Conservation (phyloP, 2,888 invertebrate species). For the Zygogramma bicolorata region DNA sequence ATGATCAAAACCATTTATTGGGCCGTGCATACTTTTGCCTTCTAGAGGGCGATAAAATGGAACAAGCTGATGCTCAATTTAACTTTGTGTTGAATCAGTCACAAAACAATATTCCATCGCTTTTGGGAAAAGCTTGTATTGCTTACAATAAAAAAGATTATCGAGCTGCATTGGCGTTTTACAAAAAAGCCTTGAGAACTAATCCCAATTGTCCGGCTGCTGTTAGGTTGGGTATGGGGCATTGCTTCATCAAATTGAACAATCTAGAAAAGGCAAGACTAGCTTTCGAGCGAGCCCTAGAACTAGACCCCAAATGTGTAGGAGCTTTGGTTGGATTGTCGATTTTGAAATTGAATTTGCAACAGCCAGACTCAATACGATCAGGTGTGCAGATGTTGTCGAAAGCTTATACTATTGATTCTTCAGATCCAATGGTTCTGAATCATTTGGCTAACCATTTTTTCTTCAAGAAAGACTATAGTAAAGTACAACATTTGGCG, state of each 20-base stretch:
- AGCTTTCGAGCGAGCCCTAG: constrained; percentile 95
- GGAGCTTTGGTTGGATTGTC: constrained; percentile 97
- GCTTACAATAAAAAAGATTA: constrained; percentile 98
- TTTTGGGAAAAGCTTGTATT: constrained; percentile 98
- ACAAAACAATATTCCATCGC: constrained; percentile 95
- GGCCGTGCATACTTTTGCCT: constrained; percentile 98
- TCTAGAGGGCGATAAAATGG: constrained; percentile 99
- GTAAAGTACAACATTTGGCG: constrained; percentile 95
- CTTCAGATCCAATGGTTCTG: constrained; percentile 98
- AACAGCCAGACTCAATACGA: constrained; percentile 92
- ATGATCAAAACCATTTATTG: constrained; percentile 97
- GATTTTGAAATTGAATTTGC: constrained; percentile 92
- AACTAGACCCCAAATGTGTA: constrained; percentile 93
- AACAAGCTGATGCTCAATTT: constrained; percentile 99
- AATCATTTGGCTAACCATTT: constrained; percentile 99
- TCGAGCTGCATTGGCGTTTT: constrained; percentile 94
- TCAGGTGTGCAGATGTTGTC: constrained; percentile 96
- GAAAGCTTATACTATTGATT: constrained; percentile 95
- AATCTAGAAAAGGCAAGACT: constrained; percentile 96
- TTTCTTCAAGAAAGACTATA: constrained; percentile 98
- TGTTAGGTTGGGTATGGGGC: constrained; percentile 90
- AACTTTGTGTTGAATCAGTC: constrained; percentile 98
- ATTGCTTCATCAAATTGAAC: constrained; percentile 96
- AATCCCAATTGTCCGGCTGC: constrained; percentile 98
- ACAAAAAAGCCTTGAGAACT: constrained; percentile 95